Conservation (phyloP, 2,113 vertebrate species). For the Pseudorectes ferrugineus region DNA sequence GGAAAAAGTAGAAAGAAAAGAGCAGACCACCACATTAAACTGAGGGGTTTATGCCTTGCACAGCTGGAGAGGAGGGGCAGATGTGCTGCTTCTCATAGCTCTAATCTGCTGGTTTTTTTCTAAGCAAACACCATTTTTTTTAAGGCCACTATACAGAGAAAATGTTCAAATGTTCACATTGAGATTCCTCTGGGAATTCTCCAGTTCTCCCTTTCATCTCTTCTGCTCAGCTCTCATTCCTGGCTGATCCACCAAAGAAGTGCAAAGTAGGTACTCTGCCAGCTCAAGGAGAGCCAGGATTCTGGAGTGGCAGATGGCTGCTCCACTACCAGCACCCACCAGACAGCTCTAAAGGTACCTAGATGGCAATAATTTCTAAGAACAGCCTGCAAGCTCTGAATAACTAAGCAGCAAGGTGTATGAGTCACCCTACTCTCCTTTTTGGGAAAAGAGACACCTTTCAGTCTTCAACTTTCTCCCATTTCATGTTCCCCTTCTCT, state of each 20-base stretch:
- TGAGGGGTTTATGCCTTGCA: background rate
- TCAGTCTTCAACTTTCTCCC: background rate
- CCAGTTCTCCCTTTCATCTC: background rate
- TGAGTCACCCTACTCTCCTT: background rate
- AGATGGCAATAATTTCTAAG: background rate
- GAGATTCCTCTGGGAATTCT: background rate
- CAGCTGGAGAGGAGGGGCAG: background rate
- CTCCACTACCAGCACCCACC: background rate
- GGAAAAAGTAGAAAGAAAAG: background rate
- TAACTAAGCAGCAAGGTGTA: background rate
- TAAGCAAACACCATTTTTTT: background rate
- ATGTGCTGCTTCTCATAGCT: background rate
- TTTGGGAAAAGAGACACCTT: background rate
- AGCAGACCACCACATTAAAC: background rate
- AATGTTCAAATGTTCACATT: background rate
- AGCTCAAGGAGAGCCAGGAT: background rate
- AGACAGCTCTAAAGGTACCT: background rate
- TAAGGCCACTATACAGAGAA: background rate
- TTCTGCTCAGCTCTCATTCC: background rate
- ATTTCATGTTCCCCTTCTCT: background rate
- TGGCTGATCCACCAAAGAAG: background rate
- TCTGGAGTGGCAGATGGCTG: background rate
- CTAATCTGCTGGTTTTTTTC: background rate
- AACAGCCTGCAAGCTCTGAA: background rate
- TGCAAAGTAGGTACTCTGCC: background rate